phyloP scores from a whole-genome alignment of 1,140 invertebrate genomes.

The Caerostris darwini region DNA sequence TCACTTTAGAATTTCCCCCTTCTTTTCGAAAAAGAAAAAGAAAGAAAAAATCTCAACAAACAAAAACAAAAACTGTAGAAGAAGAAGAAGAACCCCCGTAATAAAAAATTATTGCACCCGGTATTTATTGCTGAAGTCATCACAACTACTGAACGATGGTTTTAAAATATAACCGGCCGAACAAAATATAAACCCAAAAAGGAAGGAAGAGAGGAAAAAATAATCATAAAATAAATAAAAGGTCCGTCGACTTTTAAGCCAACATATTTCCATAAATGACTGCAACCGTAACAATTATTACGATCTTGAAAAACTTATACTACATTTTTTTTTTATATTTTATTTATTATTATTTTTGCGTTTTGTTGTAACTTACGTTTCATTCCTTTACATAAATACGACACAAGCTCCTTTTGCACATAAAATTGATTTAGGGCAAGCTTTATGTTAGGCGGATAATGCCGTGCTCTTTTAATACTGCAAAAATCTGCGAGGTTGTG shows the following conservation, averaged over 20 bases:
- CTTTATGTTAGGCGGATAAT: constrained; percentile 25
- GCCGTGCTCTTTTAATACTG: constrained; percentile 36
- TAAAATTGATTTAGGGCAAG: constrained; percentile 67
- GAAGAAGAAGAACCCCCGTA: constrained; percentile 8
- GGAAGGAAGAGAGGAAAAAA: too few relatives aligned
- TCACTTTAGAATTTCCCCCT: too few relatives aligned
- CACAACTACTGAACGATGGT: constrained; percentile 66
- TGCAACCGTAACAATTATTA: constrained; percentile 75
- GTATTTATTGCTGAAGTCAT: constrained; percentile 54
- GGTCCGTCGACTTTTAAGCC: constrained; percentile 60
- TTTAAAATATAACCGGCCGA: constrained; percentile 69
- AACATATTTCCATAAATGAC: constrained; percentile 76
- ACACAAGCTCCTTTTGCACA: constrained; percentile 29
- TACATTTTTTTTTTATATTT: neutral
- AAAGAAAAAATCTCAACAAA: neutral
- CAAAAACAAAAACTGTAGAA: neutral
- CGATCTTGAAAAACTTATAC: constrained; percentile 45
- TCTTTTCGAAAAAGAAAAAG: neutral
- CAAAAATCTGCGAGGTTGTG: constrained; percentile 49
- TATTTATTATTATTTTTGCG: constrained; percentile 33
- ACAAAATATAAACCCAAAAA: neutral
- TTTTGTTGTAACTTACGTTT: constrained; percentile 25
- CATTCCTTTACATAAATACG: constrained; percentile 38
- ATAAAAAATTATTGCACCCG: constrained; percentile 68
- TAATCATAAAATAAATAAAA: neutral